These are phyloP conservation scores for Temnothorax rugatulus DNA, from an alignment of 2,888 invertebrate genomes.

Conservation along the genomic window DNA sequence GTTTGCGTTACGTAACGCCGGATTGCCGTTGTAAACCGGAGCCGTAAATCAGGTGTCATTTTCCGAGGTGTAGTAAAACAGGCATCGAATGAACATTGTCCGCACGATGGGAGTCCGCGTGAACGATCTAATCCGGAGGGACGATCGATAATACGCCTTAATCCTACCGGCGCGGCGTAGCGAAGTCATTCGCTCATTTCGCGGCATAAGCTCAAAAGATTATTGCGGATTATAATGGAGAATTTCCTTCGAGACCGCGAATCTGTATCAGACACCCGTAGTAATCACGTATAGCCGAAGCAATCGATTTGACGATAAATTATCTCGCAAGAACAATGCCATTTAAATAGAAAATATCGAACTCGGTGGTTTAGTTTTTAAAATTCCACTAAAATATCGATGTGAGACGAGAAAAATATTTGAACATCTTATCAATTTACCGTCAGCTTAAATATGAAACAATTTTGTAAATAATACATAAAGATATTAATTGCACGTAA, in stretches of 20 bases:
- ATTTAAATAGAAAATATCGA: not conserved
- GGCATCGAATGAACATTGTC: conserved; percentile 18
- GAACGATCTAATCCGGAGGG: conserved; percentile 24
- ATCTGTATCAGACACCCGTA: not conserved
- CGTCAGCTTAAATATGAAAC: not conserved
- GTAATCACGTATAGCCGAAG: not conserved
- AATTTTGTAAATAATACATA: not conserved
- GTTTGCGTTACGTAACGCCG: not conserved
- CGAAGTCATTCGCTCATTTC: conserved; percentile 18
- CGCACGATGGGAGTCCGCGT: conserved; percentile 7
- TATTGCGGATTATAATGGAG: conserved; percentile 26
- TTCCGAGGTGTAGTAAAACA: not conserved
- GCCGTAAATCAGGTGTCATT: conserved; percentile 14
- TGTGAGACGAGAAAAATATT: not conserved
- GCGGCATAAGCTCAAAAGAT: not conserved
- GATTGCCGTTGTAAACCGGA: not conserved
- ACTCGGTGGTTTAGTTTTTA: not conserved
- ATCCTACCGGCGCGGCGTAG: conserved; percentile 16
- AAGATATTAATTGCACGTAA: not conserved
- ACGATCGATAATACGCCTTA: conserved; percentile 35
- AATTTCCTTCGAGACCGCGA: not conserved
- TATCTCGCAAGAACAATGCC: not conserved
- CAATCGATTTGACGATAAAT: not conserved
- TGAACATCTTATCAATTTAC: not conserved
- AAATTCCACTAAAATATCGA: not conserved